Base-by-base conservation (phyloP, 2,113 vertebrate species). In the Ameiurus melas region DNA sequence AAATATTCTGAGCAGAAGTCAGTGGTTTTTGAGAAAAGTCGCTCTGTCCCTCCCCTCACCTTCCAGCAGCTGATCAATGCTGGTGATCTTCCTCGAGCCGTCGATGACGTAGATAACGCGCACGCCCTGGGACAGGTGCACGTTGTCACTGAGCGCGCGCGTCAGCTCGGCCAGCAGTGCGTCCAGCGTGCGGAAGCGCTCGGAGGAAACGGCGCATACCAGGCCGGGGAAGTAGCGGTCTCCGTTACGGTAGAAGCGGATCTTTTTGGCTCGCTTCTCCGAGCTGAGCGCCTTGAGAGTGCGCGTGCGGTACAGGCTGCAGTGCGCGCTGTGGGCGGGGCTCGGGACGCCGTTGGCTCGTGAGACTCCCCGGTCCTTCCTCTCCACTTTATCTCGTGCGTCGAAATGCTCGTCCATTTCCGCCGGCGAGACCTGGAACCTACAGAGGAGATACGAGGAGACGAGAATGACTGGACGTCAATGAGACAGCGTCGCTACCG, bases 361-460 rank as follows among this genome's bases (percentile, higher is more conserved):
- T 0, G 96, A 96, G 4, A 86, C 89, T 86, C 96, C 96, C n/a
- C 97, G 94, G 87, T 97, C 92, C 85, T 97, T 96, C 5, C 98
- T 93, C 91, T 97, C 96, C 3, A 96, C 96, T 93, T 97, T 98
- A 91, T 99, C 97, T 89, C 98, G 95, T 84, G 99, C 97, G 71
- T 99, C 98, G 90, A 99, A 99, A 87, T 99, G 98, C 93, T 99
- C 98, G 93, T 99, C 98, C 97, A 98, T 97, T 79, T 96, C 95
- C 93, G 51, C 64, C 81, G 47, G 16, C 47, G 8, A 55, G 47
- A 36, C 33, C 30, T 10, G 39, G 85, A n/a, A 6, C 17, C 89
- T 85, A 22, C 7, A 55, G 1, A 10, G 77, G 19, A 43, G 17
- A 71, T 1, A 25, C 25, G 64, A n/a, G 55, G 55, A 66, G 33